These are phyloP conservation scores for Gadus macrocephalus DNA, from an alignment of 2,113 vertebrate genomes.

Conservation along the genomic window DNA sequence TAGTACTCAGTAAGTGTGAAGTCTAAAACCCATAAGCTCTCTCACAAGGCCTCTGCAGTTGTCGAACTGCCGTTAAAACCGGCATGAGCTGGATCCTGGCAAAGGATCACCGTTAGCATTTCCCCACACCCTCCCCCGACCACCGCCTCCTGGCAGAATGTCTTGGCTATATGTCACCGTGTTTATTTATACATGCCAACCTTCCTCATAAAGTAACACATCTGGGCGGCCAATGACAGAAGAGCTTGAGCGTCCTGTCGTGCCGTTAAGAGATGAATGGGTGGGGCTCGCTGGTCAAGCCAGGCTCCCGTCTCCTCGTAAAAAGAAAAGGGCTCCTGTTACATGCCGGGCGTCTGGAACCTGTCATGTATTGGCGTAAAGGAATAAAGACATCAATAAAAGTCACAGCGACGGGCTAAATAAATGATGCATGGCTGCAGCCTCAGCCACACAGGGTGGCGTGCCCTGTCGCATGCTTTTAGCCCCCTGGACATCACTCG, in stretches of 20 bases:
- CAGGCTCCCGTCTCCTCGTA: constrained; percentile 9
- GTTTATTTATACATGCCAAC: constrained; percentile 53
- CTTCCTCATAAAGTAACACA: constrained; percentile 48
- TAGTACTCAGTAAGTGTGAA: constrained; percentile 58
- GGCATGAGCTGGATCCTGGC: constrained; percentile 34
- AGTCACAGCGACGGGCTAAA: constrained; percentile 21
- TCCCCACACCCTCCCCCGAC: constrained; percentile 10
- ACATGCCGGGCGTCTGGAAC: constrained; percentile 18
- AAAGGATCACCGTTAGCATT: constrained; percentile 36
- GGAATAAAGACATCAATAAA: constrained; percentile 31
- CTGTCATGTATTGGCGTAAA: constrained; percentile 2
- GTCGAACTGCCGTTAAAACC: constrained; percentile 49
- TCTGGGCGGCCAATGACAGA: constrained; percentile 48
- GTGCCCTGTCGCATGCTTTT: constrained; percentile 22
- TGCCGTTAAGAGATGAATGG: constrained; percentile 25
- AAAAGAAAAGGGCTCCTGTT: constrained; percentile 11
- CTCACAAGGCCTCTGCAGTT: constrained; percentile 59
- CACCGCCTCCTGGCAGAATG: constrained; percentile 19
- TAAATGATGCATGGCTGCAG: constrained; percentile 26
- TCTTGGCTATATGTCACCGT: constrained; percentile 50
- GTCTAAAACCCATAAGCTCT: constrained; percentile 46
- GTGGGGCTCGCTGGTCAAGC: constrained; percentile 19
- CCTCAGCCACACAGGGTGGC: constrained; percentile 8
- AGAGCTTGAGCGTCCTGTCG: constrained; percentile 23
- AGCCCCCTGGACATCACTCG: constrained; percentile 8